Conservation (phyloP, 2,113 vertebrate genomes). For the Sardina pilchardus region DNA sequence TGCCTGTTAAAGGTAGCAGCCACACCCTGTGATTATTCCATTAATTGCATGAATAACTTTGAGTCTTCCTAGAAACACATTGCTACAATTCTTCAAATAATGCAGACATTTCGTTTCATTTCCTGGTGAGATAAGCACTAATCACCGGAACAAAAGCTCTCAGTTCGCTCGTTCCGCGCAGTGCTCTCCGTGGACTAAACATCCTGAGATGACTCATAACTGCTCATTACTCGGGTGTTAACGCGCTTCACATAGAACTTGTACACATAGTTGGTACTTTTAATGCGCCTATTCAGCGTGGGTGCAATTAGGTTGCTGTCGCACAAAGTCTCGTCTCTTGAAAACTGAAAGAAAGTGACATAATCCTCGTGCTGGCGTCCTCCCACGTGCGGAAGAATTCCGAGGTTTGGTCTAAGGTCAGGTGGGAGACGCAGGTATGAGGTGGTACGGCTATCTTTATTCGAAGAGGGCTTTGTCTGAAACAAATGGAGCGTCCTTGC, state of each 20-base stretch:
- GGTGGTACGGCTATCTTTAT: not conserved
- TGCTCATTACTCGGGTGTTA: not conserved
- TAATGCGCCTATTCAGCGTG: not conserved
- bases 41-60: too few relatives aligned
- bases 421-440: not conserved
- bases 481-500: not conserved
- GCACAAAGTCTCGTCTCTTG: not conserved
- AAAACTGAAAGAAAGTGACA: not conserved
- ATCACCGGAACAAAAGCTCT: not conserved
- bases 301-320: constrained; percentile 14
- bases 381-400: not conserved
- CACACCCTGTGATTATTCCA: too few relatives aligned
- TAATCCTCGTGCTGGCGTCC: not conserved
- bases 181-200: not conserved
- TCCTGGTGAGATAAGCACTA: not conserved
- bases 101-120: not conserved
- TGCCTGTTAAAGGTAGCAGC: too few relatives aligned
- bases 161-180: not conserved
- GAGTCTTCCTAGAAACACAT: not conserved
- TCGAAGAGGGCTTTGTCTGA: not conserved
- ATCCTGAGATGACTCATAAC: constrained; percentile 14
- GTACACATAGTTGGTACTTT: not conserved
- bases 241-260: not conserved
- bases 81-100: not conserved
- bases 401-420: not conserved